Percentiles rank a stretch among this genome's conserved stretches.
Evolutionary conservation across 1,140 invertebrate genomes (phyloP).

Genomic region (Tribolium castaneum): DNA sequence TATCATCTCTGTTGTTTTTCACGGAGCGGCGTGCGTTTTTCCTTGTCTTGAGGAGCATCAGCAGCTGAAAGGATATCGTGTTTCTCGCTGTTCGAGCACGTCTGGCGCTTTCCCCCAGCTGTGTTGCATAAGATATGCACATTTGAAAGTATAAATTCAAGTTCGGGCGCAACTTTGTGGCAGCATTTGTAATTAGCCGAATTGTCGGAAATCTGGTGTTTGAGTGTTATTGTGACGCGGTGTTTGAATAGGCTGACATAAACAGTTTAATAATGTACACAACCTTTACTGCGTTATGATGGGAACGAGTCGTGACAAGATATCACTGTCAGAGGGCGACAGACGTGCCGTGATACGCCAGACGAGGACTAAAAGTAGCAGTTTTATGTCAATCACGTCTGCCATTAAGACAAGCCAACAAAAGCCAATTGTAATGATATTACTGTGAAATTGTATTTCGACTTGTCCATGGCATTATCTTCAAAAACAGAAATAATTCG

Average conservation of each 20-base stretch:
- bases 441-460: conserved; percentile 31
- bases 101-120: conserved; percentile 39
- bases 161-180: background rate
- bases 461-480: conserved; percentile 30
- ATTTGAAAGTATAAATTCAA: conserved; percentile 55
- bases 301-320: conserved; percentile 28
- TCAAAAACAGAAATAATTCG: conserved; percentile 22
- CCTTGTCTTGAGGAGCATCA: conserved; percentile 7
- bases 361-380: conserved; percentile 35
- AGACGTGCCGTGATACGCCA: conserved; percentile 33
- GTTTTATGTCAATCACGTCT: conserved; percentile 39
- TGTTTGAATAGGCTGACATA: conserved; percentile 40
- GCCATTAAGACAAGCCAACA: conserved; percentile 33
- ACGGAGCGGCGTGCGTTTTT: background rate
- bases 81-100: conserved; percentile 42
- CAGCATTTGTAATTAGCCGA: background rate
- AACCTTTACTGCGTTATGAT: conserved; percentile 28
- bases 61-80: conserved; percentile 39
- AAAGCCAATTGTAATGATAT: conserved; percentile 39
- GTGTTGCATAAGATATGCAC: conserved; percentile 52
- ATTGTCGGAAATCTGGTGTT: background rate
- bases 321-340: conserved; percentile 32
- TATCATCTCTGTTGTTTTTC: background rate
- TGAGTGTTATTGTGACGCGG: background rate
- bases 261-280: conserved; percentile 43